Base-by-base conservation (phyloP, 2,113 vertebrate genomes). In the Engraulis encrasicolus region DNA sequence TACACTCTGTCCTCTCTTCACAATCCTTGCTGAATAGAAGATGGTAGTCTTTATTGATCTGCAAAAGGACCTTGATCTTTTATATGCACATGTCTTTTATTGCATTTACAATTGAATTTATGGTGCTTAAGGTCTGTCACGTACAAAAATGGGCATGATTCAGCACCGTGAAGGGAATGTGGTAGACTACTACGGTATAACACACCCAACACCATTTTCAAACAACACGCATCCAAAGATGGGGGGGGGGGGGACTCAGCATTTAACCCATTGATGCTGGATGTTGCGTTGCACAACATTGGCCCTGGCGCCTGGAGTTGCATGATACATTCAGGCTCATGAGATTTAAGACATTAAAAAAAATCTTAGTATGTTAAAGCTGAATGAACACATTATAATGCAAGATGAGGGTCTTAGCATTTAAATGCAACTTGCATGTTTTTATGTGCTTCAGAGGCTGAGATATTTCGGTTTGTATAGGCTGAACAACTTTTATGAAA, bases 1-100 rank as follows among this genome's bases (percentile, higher is more conserved):
- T 14, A 74, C 66, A 74, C 1, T 66, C 12, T 66, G 6, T 66
- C 58, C 58, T 66, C 27, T 31, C 61, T 74, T 17, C 23, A 74
- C 12, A 34, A 3, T 74, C 66, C 27, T 74, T 34, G 66, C 14
- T 74, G 66, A 74, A 74, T 34, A 31, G 31, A 11, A 34, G 2
- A 27, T 61, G 9, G 23, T 11, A n/a, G n/a, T n/a, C n/a, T n/a
- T n/a, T n/a, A 61, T 6, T 27, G 15, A 17, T 74, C 31, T 31
- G 31, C 66, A 17, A 74, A 74, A 15, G 31, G 66, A 74, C 66
- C 66, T 74, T 74, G 66, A 74, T 74, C 66, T 14, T 71, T 74
- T 31, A 74, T 6, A 31, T 34, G 15, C 31, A 34, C 11, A 74
- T 34, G 27, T 3, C 27, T 74, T 74, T 74, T 74, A 74, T 74